These are phyloP conservation scores for Volucella inanis DNA, from an alignment of 2,888 invertebrate species.

Conservation along the genomic window DNA sequence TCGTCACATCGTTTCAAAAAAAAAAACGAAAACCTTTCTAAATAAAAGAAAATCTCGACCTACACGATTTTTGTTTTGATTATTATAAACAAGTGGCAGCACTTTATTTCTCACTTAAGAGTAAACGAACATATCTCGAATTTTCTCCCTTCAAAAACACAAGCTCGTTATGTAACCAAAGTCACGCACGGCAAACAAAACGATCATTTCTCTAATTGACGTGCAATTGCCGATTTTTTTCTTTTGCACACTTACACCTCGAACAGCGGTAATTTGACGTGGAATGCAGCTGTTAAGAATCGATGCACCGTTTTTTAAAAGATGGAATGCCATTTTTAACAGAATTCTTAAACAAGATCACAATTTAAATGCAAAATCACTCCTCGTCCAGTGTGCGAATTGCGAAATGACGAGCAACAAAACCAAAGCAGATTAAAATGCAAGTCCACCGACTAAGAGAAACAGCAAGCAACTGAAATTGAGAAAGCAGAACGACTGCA, in stretches of 20 bases:
- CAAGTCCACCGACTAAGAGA: slow-evolving; percentile 48
- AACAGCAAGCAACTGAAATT: slow-evolving; percentile 36
- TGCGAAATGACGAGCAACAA: background rate
- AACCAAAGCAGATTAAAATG: background rate
- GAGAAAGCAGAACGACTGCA: too few species aligned
- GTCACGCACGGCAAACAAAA: slow-evolving; percentile 27
- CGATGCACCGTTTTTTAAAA: slow-evolving; percentile 78
- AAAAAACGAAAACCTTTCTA: too few species aligned
- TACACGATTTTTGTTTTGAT: too few species aligned
- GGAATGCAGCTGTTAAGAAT: slow-evolving; percentile 77
- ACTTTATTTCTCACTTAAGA: background rate
- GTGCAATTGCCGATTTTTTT: background rate
- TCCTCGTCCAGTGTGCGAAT: background rate
- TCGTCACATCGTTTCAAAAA: too few species aligned
- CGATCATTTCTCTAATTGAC: background rate
- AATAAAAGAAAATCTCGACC: too few species aligned
- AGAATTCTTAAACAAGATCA: background rate
- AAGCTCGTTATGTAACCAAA: slow-evolving; percentile 8
- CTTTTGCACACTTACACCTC: slow-evolving; percentile 67
- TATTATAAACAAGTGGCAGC: too few species aligned
- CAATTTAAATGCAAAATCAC: background rate
- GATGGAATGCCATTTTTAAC: slow-evolving; percentile 78
- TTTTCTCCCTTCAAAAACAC: background rate
- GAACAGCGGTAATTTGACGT: slow-evolving; percentile 73
- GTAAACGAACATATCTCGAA: background rate